Percentiles rank a stretch among this genome's conserved stretches.
Conservation (phyloP, 2,113 vertebrate genomes). For the Piaya cayana region DNA sequence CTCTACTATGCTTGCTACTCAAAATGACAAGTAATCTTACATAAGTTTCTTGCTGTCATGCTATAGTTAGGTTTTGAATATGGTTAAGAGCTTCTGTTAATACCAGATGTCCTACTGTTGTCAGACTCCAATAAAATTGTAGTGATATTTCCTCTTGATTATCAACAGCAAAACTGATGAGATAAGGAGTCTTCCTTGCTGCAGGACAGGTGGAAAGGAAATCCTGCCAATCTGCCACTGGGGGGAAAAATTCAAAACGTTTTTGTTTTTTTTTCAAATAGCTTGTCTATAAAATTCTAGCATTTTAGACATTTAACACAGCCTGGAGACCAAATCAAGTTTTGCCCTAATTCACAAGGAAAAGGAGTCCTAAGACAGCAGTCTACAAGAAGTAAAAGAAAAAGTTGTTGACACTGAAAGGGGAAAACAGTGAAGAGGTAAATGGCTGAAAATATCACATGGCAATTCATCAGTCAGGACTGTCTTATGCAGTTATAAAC, state of each 20-base stretch:
- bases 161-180: conserved; percentile 43
- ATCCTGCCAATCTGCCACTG: not conserved
- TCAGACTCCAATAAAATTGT: not conserved
- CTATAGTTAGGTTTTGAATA: conserved; percentile 41
- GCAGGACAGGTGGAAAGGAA: conserved; percentile 43
- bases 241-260: not conserved
- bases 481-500: not conserved
- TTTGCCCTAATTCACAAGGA: not conserved
- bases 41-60: conserved; percentile 8
- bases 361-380: not conserved
- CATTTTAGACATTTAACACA: not conserved
- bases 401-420: not conserved
- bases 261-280: not conserved
- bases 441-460: not conserved
- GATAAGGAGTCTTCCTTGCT: conserved; percentile 19
- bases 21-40: conserved; percentile 28
- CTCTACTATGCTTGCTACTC: not conserved
- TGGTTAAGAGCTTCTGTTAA: conserved; percentile 47
- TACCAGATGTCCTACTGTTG: conserved; percentile 47
- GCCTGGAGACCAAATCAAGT: not conserved
- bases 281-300: not conserved
- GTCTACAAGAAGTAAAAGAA: not conserved
- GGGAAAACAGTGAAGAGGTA: not conserved
- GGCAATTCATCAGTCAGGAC: not conserved
- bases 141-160: conserved; percentile 33